Evolutionary conservation across 2,113 vertebrate genomes (phyloP).

Genomic region (Anser cygnoides): DNA sequence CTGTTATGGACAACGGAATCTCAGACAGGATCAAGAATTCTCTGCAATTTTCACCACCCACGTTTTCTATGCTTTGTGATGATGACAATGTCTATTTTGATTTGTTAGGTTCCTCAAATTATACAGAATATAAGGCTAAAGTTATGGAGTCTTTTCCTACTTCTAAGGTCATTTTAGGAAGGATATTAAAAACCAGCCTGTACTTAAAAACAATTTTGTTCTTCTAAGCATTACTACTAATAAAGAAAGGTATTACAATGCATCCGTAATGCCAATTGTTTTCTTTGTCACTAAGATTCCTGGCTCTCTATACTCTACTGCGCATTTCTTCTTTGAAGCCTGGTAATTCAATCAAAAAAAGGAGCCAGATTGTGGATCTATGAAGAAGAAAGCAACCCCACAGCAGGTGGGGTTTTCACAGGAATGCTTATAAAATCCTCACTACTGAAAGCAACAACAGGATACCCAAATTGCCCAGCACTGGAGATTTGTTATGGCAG

Average conservation of each 20-base stretch:
- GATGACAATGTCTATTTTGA: not conserved
- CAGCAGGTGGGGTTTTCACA: slow-evolving; percentile 55
- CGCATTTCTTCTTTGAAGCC: slow-evolving; percentile 52
- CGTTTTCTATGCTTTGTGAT: not conserved
- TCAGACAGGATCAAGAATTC: not conserved
- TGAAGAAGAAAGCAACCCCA: slow-evolving; percentile 42
- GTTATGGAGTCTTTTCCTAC: not conserved
- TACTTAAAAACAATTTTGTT: not conserved
- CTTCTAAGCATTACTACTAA: slow-evolving; percentile 3
- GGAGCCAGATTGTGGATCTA: slow-evolving; percentile 7
- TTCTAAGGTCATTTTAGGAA: not conserved
- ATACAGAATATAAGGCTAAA: not conserved
- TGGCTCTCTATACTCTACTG: not conserved
- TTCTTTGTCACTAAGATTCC: slow-evolving; percentile 20
- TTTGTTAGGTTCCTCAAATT: not conserved
- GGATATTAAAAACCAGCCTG: not conserved
- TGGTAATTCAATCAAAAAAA: slow-evolving; percentile 25
- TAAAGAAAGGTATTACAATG: slow-evolving; percentile 20
- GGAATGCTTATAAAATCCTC: slow-evolving; percentile 50
- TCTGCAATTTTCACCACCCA: not conserved
- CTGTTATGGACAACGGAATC: not conserved
- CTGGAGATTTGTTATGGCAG: slow-evolving; percentile 19
- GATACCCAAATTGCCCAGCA: not conserved
- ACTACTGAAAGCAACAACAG: slow-evolving; percentile 41
- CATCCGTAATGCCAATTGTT: not conserved